Base-by-base conservation (phyloP, 2,888 invertebrate genomes). In the Eretmocerus hayati region DNA sequence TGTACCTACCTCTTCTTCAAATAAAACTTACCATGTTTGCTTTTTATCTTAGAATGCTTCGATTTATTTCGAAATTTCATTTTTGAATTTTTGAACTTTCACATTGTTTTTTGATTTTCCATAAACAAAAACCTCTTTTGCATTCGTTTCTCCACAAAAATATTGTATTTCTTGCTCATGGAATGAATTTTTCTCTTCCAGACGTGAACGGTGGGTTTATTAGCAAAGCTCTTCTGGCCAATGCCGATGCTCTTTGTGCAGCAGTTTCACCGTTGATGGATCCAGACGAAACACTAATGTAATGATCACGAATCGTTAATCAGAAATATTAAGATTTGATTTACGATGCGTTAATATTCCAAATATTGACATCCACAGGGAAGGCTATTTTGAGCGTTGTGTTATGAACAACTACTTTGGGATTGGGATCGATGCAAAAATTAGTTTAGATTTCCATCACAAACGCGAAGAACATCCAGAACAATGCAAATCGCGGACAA, bases 331-430 rank as follows among this genome's bases (percentile, higher is more conserved):
- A 22, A 42, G 21, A 11, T 41, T 42, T 42, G 18, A 37, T 16
- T 38, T 38, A n/a, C n/a, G n/a, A n/a, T n/a, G n/a, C n/a, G n/a
- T n/a, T n/a, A n/a, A n/a, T n/a, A n/a, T n/a, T n/a, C n/a, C n/a
- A n/a, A n/a, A n/a, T n/a, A n/a, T n/a, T n/a, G n/a, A 26, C 4
- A 26, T 26, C 26, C 26, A 26, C 64, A 81, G 81, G 62, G 91
- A 91, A 75, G 91, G 91, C 1, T 90, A 87, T 71, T 87, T 87
- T 62, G 96, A 97, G 72, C 84, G 87, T 58, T 92, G 92, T 63
- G 94, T 95, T 2, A 96, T 97, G 96, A 97, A 96, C 73, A 97
- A 97, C 70, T 97, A 97, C 69, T 96, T 96, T 68, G 96, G 96
- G 0, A 96, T 97, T 63, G 96, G 96, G 1, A 90, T 97, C 54